Evolutionary conservation across 2,113 vertebrate species (phyloP), one percentile per base, ranked within the genome.

Genomic region (Phylloscopus whistleri): DNA sequence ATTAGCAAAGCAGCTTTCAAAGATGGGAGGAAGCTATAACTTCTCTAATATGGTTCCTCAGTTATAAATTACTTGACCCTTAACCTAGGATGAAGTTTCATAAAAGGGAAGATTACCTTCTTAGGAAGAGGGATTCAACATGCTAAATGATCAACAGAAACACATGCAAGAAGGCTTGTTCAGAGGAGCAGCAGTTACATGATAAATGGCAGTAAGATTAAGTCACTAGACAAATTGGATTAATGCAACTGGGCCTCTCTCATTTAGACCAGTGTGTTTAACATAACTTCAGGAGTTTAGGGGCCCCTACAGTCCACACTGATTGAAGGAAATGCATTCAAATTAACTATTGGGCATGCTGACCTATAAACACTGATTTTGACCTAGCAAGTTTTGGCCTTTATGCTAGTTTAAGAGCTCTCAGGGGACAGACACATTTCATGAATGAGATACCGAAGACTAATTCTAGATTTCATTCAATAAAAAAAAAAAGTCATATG

Each of bases 1-100:
- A 91, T 82, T 82, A 87, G 74, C 43, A 87, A 83, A 75, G 46
- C 21, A 94, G 26, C 73, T 95, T 92, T 81, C 86, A 94, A 96
- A 87, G 46, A 90, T 3, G 33, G 91, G 72, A 87, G 58, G 43
- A 91, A 95, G 60, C 66, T 75, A 16, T 11, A 62, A 46, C 60
- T 74, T 91, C 72, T 93, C 49, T 60, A 44, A 79, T 14, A 1
- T 33, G 18, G 72, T 74, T 88, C 56, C 44, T 80, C 67, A 87
- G 64, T 49, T 78, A 90, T 23, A 91, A 97, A 87, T 82, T 89
- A 43, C n/a, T 66, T 79, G 26, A 64, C 49, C 28, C 72, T 90
- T 82, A 84, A 86, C 28, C 56, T 68, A 81, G 52, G 83, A 92
- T 41, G 18, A 89, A 81, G 56, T 90, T 74, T 91, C 11, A 3